A percentile compares a stretch with the other conserved stretches of the same genome.
phyloP scores from a whole-genome alignment of 2,888 invertebrate genomes.

The Pomacea canaliculata region DNA sequence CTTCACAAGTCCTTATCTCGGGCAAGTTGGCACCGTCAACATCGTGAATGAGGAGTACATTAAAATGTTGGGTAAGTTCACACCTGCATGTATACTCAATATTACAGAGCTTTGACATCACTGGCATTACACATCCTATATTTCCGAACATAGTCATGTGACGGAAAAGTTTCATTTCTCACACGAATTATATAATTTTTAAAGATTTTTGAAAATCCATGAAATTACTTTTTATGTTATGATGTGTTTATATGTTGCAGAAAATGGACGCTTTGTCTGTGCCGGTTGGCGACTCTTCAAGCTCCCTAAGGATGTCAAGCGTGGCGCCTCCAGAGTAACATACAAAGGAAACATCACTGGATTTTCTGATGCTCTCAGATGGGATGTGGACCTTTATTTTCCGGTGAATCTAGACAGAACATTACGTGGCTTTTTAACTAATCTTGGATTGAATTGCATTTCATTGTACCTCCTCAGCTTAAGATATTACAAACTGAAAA shows the following conservation, averaged over 20 bases:
- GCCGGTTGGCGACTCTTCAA: slow-evolving; percentile 31
- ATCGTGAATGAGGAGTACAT: slow-evolving; percentile 17
- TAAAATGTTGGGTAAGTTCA: slow-evolving; percentile 12
- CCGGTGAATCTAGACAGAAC: slow-evolving; percentile 12
- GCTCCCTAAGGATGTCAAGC: slow-evolving; percentile 15
- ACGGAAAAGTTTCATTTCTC: too few relatives aligned
- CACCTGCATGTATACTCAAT: too few relatives aligned
- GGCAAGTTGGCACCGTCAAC: slow-evolving; percentile 23
- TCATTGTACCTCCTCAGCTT: too few relatives aligned
- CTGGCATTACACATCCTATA: too few relatives aligned
- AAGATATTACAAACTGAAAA: too few relatives aligned
- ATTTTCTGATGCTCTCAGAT: slow-evolving; percentile 23
- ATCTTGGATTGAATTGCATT: too few relatives aligned
- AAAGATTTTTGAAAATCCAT: too few relatives aligned
- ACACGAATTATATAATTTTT: too few relatives aligned
- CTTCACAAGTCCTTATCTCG: slow-evolving; percentile 29
- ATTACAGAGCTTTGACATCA: too few relatives aligned
- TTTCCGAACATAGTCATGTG: too few relatives aligned
- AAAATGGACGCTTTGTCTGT: slow-evolving; percentile 11
- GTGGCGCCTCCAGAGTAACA: slow-evolving; percentile 31
- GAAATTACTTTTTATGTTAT: too few relatives aligned
- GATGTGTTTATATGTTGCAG: neutral
- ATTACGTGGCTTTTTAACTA: too few relatives aligned
- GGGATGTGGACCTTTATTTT: slow-evolving; percentile 32
- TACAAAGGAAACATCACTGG: slow-evolving; percentile 34